These are phyloP conservation scores for Malacoraja senta DNA, from an alignment of 2,797 vertebrate species.

Conservation along the genomic window DNA sequence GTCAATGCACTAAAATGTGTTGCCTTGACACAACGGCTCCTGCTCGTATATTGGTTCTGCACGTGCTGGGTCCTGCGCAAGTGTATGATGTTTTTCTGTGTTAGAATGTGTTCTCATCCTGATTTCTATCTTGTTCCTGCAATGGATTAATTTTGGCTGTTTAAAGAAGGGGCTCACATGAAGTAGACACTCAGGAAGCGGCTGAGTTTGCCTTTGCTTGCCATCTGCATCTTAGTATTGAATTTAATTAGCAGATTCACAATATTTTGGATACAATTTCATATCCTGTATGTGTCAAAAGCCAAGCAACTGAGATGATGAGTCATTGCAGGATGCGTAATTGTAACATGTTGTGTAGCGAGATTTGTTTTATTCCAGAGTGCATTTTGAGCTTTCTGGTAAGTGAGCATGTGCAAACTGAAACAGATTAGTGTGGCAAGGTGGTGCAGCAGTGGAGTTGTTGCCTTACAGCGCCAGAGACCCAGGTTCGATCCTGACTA, in stretches of 20 bases:
- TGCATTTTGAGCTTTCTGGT: not conserved
- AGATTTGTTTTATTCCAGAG: not conserved
- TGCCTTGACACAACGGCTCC: too few species aligned
- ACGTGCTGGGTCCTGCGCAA: too few species aligned
- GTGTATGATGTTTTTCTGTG: not conserved
- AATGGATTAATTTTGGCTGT: not conserved
- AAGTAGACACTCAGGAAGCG: not conserved
- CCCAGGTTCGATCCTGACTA: too few species aligned
- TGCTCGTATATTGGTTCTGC: too few species aligned
- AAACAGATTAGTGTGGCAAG: not conserved
- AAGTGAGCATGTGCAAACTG: not conserved
- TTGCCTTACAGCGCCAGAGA: too few species aligned
- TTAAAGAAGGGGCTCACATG: not conserved
- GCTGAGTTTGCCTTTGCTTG: not conserved
- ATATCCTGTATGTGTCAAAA: constrained; percentile 1
- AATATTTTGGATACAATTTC: not conserved
- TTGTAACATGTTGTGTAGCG: not conserved
- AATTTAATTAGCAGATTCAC: constrained; percentile 4
- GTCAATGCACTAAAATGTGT: too few species aligned
- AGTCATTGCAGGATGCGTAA: not conserved
- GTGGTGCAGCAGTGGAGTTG: too few species aligned
- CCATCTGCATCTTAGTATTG: not conserved
- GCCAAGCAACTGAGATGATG: not conserved
- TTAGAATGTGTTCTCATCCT: not conserved
- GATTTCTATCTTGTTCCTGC: not conserved